Base-by-base conservation (phyloP, 2,113 vertebrate species). In the Lipophrys pholis region DNA sequence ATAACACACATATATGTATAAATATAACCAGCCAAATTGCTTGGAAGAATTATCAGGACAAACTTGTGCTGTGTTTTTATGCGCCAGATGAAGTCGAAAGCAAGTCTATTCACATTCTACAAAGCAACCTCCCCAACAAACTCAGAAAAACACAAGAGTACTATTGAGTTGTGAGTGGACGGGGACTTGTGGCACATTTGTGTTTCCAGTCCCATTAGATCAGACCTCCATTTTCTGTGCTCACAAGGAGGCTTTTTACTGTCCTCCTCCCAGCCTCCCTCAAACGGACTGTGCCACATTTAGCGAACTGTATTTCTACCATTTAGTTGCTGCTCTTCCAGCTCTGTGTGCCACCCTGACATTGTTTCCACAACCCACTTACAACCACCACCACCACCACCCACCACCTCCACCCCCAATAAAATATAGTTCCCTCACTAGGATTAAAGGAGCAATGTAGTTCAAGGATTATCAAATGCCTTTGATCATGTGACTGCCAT, bases 391-490 rank as follows among this genome's bases (percentile, higher is more conserved):
- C 21, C 21, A 30, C 21, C 21, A 30, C 21, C 21, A 30, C 21
- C 21, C 21, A 30, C 21, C 21, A 30, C 21, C 21, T 30, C 21
- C 21, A 30, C 17, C 12, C 76, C 52, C 71, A 65, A 82, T 80
- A 89, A 89, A 85, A 88, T 69, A 85, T 71, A 85, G 79, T 82
- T 89, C 81, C 83, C 77, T 88, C 73, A 14, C 75, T 84, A 69
- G 87, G 88, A 90, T 93, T 92, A 93, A 92, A 91, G 57, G 53
- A 87, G 83, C 75, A 86, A 85, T 90, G 87, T 90, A 89, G 89
- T 91, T 92, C 86, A 90, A 90, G 86, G 91, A 93, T 92, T 93
- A 91, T 91, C 90, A 90, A 85, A 92, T 90, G 87, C 85, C 91
- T 91, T 92, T 91, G 87, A 92, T 94, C 90, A 94, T 90, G 89